phyloP scores from a whole-genome alignment of 2,888 invertebrate species.

The Ectropis crepuscularia region DNA sequence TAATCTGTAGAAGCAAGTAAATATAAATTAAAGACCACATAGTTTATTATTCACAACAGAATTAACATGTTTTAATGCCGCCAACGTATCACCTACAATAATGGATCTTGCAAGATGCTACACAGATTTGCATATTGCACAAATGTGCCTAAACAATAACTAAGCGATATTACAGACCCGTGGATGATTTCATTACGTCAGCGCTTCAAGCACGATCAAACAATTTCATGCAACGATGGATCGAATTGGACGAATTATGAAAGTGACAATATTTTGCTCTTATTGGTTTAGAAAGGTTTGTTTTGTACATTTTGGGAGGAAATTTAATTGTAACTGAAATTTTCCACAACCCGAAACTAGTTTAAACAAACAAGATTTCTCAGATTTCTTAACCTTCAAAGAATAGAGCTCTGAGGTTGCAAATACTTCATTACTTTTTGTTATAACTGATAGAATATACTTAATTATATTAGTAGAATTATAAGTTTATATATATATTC shows the following conservation, averaged over 20 bases:
- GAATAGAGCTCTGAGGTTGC: too few species aligned
- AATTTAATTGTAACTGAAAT: too few species aligned
- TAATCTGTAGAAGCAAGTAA: too few species aligned
- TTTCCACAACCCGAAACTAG: too few species aligned
- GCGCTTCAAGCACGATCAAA: constrained; percentile 41
- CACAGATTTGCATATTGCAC: constrained; percentile 28
- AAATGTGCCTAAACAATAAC: constrained; percentile 35
- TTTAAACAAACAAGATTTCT: too few species aligned
- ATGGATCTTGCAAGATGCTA: constrained; percentile 20
- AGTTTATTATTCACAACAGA: background rate
- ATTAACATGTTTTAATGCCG: constrained; percentile 4
- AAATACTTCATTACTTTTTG: too few species aligned
- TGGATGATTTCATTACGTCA: constrained; percentile 38
- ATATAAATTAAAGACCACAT: background rate
- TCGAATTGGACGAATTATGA: constrained; percentile 39
- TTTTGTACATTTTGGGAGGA: background rate
- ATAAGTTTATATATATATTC: too few species aligned
- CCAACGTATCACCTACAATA: constrained; percentile 19
- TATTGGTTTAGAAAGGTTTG: constrained; percentile 33
- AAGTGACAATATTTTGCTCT: constrained; percentile 37
- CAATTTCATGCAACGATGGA: constrained; percentile 44
- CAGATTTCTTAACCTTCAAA: too few species aligned
- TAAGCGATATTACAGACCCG: constrained; percentile 26
- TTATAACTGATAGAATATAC: too few species aligned
- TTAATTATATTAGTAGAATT: too few species aligned